Evolutionary conservation across 2,888 invertebrate species (phyloP).

Genomic region (Tryphoninae sp.): DNA sequence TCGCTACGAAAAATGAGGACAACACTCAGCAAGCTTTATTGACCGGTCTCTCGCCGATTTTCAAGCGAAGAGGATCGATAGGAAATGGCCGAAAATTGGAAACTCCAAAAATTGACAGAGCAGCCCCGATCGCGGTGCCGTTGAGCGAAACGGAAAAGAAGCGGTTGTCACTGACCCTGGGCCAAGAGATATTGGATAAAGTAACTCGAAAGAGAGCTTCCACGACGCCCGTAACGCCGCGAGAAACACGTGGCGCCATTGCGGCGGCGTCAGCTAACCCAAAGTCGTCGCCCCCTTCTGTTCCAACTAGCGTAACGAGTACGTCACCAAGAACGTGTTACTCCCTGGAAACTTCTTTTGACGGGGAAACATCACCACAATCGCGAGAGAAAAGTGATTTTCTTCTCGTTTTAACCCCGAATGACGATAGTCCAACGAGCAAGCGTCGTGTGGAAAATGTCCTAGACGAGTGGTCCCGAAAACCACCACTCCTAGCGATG

Average conservation of each 20-base stretch:
- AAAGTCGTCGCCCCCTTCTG: constrained; percentile 51
- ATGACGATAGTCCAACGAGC: constrained; percentile 72
- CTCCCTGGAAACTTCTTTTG: constrained; percentile 81
- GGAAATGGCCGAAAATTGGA: constrained; percentile 72
- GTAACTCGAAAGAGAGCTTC: constrained; percentile 82
- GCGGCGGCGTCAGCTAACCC: constrained; percentile 69
- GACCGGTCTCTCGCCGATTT: constrained; percentile 57
- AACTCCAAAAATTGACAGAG: constrained; percentile 67
- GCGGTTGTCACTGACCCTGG: constrained; percentile 87
- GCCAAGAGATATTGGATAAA: constrained; percentile 88
- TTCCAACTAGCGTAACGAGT: constrained; percentile 54
- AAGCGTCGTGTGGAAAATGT: constrained; percentile 79
- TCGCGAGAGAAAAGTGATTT: constrained; percentile 79
- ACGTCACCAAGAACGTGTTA: constrained; percentile 82
- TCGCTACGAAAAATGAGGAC: constrained; percentile 46
- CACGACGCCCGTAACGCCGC: constrained; percentile 74
- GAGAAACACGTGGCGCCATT: constrained; percentile 80
- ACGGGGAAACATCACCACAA: constrained; percentile 69
- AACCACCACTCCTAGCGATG: constrained; percentile 75
- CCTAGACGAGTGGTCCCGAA: constrained; percentile 81
- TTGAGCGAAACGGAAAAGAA: constrained; percentile 88
- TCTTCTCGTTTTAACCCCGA: constrained; percentile 81
- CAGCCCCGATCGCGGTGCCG: constrained; percentile 59
- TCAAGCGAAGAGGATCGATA: constrained; percentile 74
- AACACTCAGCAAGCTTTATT: constrained; percentile 14